These are phyloP conservation scores for Habroteleia sp. DNA, from an alignment of 2,888 invertebrate genomes.

Conservation along the genomic window DNA sequence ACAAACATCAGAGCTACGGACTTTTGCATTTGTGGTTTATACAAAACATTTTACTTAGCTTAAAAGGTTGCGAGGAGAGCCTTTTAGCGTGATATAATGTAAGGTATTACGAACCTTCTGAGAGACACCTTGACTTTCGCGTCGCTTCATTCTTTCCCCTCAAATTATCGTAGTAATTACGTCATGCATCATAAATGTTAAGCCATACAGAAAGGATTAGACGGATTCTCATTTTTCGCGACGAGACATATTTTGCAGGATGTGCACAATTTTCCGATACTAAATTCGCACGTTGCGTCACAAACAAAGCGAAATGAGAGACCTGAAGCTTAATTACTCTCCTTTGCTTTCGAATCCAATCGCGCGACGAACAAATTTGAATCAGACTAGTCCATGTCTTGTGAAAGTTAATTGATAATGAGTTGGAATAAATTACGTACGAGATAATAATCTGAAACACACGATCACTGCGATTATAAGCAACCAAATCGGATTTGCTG, in stretches of 20 bases:
- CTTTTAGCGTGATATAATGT: slow-evolving; percentile 74
- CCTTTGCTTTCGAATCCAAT: slow-evolving; percentile 19
- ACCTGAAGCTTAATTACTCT: slow-evolving; percentile 11
- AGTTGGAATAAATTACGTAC: slow-evolving; percentile 20
- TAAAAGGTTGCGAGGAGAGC: slow-evolving; percentile 62
- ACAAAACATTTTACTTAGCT: slow-evolving; percentile 74
- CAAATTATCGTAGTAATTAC: slow-evolving; percentile 77
- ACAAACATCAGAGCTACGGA: slow-evolving; percentile 33
- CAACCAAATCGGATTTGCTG: not conserved
- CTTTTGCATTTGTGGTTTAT: slow-evolving; percentile 42
- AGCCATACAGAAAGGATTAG: slow-evolving; percentile 64
- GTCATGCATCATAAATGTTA: slow-evolving; percentile 71
- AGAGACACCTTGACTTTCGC: slow-evolving; percentile 67
- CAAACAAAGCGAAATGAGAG: slow-evolving; percentile 23
- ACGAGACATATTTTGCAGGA: slow-evolving; percentile 26
- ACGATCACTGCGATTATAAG: not conserved
- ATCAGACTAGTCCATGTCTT: slow-evolving; percentile 8
- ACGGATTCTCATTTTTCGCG: slow-evolving; percentile 62
- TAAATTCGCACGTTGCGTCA: slow-evolving; percentile 30
- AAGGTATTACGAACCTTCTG: slow-evolving; percentile 71
- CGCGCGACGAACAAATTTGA: slow-evolving; percentile 12
- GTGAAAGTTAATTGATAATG: slow-evolving; percentile 33
- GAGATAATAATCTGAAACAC: slow-evolving; percentile 14
- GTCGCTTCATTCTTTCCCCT: slow-evolving; percentile 62
- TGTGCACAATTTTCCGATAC: slow-evolving; percentile 31